These are phyloP conservation scores for Thomomys bottae DNA, from an alignment of 2,113 vertebrate species.

Conservation along the genomic window DNA sequence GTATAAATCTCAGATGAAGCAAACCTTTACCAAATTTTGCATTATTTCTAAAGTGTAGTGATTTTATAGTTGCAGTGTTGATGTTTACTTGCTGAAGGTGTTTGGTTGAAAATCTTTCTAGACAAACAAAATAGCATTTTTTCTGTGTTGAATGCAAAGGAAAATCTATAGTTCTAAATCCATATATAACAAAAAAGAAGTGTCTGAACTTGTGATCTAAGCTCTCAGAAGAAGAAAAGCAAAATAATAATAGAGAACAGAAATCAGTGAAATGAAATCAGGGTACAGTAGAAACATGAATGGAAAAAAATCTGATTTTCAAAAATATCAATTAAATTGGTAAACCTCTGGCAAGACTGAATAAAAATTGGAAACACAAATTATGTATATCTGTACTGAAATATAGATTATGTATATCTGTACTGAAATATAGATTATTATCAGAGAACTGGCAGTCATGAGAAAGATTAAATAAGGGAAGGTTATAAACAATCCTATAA, in stretches of 20 bases:
- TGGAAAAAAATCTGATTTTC: background rate
- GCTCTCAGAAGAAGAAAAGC: background rate
- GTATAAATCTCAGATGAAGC: background rate
- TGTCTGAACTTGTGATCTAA: background rate
- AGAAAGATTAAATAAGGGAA: background rate
- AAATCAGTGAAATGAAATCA: background rate
- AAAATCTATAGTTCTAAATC: background rate
- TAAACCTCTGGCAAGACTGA: background rate
- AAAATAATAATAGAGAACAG: background rate
- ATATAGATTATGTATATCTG: background rate
- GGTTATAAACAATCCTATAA: background rate
- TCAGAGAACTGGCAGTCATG: background rate
- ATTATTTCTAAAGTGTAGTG: background rate
- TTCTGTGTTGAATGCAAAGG: background rate
- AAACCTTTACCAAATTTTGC: background rate
- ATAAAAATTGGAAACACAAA: background rate
- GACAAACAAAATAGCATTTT: background rate
- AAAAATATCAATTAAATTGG: background rate
- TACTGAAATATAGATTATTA: background rate
- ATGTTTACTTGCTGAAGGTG: background rate
- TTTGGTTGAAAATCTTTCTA: background rate
- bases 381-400: background rate
- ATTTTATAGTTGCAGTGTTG: background rate
- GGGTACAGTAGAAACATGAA: background rate
- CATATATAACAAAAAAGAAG: background rate